phyloP scores from a whole-genome alignment of 2,797 vertebrate species.

The Pteronotus mesoamericanus region DNA sequence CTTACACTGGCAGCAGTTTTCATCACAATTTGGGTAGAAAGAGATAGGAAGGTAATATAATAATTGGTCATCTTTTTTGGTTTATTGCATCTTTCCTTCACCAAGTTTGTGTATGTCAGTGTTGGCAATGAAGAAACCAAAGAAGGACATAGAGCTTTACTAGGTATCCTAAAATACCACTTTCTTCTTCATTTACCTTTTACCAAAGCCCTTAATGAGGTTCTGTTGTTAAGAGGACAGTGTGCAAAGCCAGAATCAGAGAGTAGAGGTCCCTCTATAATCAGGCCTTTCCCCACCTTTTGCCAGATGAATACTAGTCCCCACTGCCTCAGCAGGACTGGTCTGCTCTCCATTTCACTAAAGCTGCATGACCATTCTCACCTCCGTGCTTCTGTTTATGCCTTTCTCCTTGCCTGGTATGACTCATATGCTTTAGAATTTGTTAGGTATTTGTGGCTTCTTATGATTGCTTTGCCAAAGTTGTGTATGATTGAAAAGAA shows the following conservation, averaged over 20 bases:
- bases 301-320: background rate
- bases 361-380: background rate
- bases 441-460: background rate
- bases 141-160: background rate
- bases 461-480: background rate
- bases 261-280: background rate
- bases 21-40: background rate
- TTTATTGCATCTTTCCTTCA: background rate
- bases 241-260: background rate
- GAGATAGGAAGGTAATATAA: background rate
- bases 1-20: background rate
- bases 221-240: background rate
- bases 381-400: background rate
- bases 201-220: background rate
- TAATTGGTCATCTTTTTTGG: background rate
- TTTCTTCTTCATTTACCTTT: background rate
- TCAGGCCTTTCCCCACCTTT: background rate
- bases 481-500: background rate
- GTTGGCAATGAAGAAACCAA: background rate
- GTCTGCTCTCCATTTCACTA: background rate
- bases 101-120: background rate
- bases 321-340: no score
- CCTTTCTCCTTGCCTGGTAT: background rate
- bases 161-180: background rate
- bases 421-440: background rate